phyloP scores from a whole-genome alignment of 2,888 invertebrate species.

The Drosophila macrospina region DNA sequence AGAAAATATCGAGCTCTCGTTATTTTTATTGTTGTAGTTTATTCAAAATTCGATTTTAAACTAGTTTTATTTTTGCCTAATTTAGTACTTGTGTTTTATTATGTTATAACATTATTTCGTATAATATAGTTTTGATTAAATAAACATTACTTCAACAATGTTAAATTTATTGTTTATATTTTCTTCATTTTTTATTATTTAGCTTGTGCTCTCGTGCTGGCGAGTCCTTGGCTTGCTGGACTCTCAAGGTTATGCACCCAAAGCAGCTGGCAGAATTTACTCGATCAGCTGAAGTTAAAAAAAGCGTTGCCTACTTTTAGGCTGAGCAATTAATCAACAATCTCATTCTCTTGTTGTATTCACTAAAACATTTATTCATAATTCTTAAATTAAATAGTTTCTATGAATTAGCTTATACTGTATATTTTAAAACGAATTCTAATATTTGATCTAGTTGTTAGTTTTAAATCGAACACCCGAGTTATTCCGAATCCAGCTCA shows the following conservation, averaged over 20 bases:
- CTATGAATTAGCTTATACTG: constrained; percentile 26
- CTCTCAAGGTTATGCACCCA: no score
- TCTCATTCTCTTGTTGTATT: not conserved
- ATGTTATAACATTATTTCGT: constrained; percentile 57
- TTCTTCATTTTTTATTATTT: constrained; percentile 1
- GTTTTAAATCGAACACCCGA: constrained; percentile 10
- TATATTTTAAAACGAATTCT: constrained; percentile 21
- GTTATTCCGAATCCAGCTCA: not conserved
- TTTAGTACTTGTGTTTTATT: constrained; percentile 68
- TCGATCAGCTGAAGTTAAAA: no score
- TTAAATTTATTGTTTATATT: constrained; percentile 4
- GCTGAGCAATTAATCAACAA: not conserved
- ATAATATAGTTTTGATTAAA: constrained; percentile 54
- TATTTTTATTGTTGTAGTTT: constrained; percentile 48
- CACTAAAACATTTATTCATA: constrained; percentile 35
- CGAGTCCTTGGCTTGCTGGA: no score
- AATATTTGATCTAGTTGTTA: constrained; percentile 12
- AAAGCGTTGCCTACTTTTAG: no score
- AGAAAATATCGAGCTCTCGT: constrained; percentile 36
- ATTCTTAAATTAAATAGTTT: constrained; percentile 28
- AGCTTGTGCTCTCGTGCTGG: no score
- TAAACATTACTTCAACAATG: constrained; percentile 28
- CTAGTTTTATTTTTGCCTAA: constrained; percentile 56
- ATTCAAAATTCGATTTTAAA: constrained; percentile 52
- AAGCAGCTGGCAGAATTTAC: no score